Base-by-base conservation (phyloP, 2,888 invertebrate species). In the Ornithoptera alexandrae region DNA sequence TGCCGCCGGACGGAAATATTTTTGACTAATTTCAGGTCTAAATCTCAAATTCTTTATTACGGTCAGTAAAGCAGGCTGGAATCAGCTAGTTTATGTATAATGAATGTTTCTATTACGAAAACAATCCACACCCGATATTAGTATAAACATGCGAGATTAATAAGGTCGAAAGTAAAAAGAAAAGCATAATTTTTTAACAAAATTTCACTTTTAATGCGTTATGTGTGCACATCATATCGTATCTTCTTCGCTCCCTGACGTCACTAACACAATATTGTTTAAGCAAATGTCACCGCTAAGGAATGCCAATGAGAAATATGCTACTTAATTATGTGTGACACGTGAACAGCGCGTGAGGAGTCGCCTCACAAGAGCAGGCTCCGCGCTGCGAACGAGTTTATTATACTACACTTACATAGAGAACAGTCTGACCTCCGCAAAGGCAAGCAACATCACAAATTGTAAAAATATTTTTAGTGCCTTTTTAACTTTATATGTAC, bases 381-480 rank as follows among this genome's bases (percentile, higher is more conserved):
- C 57, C 58, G 39, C 5, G 50, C 60, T n/a, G 53, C 8, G 42
- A 46, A 69, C 69, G 17, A 57, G 65, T 65, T 61, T 53, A 24
- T 30, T 58, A 57, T 58, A 30, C 7, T 50, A 30, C 36, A 59
- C 59, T n/a, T 59, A 61, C 39, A 53, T 22, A 64, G n/a, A 62
- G 30, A 59, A 63, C 56, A 22, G 22, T 65, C 42, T 69, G 69
- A 69, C 69, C 65, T 65, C 61, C 56, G 22, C 65, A 62, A 69
- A 69, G 69, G 65, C 61, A 69, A 69, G 69, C 69, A 58, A 65
- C 65, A 65, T 65, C 61, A 61, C 57, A 39, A 62, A 62, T 57
- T 69, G 30, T 66, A 65, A 66, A 62, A 46, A 56, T 53, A 53
- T 64, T 57, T 58, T 46, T 62, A 58, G 56, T 56, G 20, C 56